phyloP scores from a whole-genome alignment of 2,113 vertebrate species.

The Odontophorus gujanensis region DNA sequence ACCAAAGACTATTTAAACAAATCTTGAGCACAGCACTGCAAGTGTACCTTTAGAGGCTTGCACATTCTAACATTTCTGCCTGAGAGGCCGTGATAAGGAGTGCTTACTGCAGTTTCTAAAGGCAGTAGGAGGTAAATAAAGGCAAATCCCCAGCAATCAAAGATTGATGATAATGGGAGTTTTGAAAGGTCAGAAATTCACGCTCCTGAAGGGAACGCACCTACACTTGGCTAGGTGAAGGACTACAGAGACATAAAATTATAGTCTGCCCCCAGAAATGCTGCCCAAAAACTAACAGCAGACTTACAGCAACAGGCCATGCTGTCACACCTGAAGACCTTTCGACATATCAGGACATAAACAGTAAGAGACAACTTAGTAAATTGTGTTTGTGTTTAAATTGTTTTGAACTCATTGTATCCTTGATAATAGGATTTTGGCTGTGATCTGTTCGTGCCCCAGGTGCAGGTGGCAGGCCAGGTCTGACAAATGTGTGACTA shows the following conservation, averaged over 20 bases:
- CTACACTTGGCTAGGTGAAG: background rate
- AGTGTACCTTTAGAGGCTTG: background rate
- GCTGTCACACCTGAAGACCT: background rate
- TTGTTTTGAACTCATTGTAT: background rate
- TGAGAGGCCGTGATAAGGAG: background rate
- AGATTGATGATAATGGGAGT: accelerated
- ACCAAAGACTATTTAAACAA: background rate
- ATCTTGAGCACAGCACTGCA: background rate
- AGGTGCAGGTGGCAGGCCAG: background rate
- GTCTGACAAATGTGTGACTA: background rate
- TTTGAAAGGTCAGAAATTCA: background rate
- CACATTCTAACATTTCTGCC: background rate
- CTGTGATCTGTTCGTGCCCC: background rate
- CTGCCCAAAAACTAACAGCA: background rate
- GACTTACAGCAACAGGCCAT: background rate
- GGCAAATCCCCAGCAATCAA: background rate
- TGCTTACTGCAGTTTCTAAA: background rate
- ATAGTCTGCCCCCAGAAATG: background rate
- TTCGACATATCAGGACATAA: background rate
- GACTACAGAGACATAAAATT: background rate
- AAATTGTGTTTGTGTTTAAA: background rate
- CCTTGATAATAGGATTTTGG: background rate
- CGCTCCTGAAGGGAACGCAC: background rate
- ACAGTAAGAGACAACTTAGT: background rate
- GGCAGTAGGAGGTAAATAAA: background rate